These are phyloP conservation scores for Macquaria australasica DNA, from an alignment of 2,113 vertebrate species.

Conservation along the genomic window DNA sequence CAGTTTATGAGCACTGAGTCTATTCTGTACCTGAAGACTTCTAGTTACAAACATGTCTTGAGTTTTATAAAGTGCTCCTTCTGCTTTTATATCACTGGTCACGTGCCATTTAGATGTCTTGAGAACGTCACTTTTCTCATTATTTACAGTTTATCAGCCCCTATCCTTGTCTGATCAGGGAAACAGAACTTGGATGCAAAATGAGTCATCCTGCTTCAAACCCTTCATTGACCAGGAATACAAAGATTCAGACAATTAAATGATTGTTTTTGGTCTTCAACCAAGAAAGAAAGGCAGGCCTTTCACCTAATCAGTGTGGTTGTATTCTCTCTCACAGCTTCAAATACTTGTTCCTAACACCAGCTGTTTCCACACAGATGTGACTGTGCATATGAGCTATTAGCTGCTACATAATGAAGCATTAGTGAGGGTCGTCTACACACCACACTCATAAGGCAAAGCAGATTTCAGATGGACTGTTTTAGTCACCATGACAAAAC, in stretches of 20 bases:
- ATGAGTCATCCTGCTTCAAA: neutral
- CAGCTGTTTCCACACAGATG: conserved; percentile 66
- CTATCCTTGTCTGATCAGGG: neutral
- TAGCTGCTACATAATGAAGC: conserved; percentile 20
- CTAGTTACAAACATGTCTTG: conserved; percentile 24
- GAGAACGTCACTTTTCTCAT: conserved; percentile 3
- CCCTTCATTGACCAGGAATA: neutral
- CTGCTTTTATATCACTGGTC: conserved; percentile 15
- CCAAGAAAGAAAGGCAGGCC: conserved; percentile 23
- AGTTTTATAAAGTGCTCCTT: conserved; percentile 13
- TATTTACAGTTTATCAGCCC: conserved; percentile 9
- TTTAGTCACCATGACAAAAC: conserved; percentile 14
- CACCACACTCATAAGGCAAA: neutral
- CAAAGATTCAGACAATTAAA: conserved; percentile 29
- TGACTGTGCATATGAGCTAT: neutral
- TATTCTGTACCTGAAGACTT: conserved; percentile 21
- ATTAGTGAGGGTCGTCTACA: neutral
- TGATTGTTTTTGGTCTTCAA: conserved; percentile 33
- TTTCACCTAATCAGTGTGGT: conserved; percentile 27
- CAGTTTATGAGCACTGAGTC: conserved; percentile 62
- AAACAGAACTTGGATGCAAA: conserved; percentile 2
- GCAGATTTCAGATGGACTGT: conserved; percentile 6
- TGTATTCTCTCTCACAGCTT: conserved; percentile 35
- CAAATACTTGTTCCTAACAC: conserved; percentile 27
- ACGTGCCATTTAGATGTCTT: neutral